Percentiles rank a stretch among this genome's conserved stretches.
Evolutionary conservation across 2,888 invertebrate genomes (phyloP).

Genomic region (Hypena proboscidalis): DNA sequence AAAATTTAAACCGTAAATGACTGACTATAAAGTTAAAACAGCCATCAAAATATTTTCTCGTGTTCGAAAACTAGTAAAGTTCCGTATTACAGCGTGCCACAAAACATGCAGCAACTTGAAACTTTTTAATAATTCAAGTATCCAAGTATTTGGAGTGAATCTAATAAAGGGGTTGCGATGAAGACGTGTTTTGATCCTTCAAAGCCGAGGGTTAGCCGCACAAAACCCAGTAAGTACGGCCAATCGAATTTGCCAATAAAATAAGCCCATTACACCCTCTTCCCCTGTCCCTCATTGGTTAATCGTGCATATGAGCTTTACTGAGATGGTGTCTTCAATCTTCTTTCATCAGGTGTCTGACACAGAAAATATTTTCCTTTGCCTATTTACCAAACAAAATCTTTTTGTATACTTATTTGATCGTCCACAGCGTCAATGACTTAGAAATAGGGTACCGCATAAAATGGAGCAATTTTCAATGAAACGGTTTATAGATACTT

Average conservation of each 20-base stretch:
- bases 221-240: conserved; percentile 23
- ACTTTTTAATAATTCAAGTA: conserved; percentile 1
- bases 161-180: conserved; percentile 12
- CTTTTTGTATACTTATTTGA: too few species aligned
- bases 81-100: background rate
- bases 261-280: conserved; percentile 29
- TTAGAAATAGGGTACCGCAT: too few species aligned
- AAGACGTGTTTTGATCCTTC: conserved; percentile 23
- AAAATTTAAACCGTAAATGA: background rate
- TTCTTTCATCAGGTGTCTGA: conserved; percentile 1
- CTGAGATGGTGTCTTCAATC: conserved; percentile 15
- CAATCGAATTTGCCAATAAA: conserved; percentile 41
- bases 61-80: background rate
- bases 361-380: background rate
- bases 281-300: conserved; percentile 23
- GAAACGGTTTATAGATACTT: too few species aligned
- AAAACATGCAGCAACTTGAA: conserved; percentile 2
- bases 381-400: too few species aligned
- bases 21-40: background rate
- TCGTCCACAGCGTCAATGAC: too few species aligned
- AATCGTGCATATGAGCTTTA: conserved; percentile 29
- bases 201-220: conserved; percentile 28
- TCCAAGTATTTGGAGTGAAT: conserved; percentile 15
- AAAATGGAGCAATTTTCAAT: too few species aligned
- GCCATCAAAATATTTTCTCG: background rate